phyloP scores from a whole-genome alignment of 2,797 vertebrate species.

The Ara ararauna region DNA sequence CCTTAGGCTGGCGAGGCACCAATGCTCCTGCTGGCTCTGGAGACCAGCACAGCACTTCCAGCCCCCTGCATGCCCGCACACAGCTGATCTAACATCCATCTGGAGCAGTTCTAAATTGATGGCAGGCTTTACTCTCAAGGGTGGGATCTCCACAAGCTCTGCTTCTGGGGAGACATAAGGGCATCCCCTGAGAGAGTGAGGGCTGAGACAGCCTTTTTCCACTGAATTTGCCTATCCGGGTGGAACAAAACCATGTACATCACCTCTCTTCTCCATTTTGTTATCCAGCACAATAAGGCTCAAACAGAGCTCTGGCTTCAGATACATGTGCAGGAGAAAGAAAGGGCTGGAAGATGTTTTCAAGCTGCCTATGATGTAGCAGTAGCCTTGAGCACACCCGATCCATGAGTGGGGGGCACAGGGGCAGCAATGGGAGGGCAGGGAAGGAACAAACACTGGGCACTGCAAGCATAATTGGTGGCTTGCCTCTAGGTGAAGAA shows the following conservation, averaged over 20 bases:
- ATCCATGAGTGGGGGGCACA: background rate
- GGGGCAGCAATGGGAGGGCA: slow-evolving; percentile 18
- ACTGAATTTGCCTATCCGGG: background rate
- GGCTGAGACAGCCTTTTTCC: background rate
- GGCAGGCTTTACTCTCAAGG: background rate
- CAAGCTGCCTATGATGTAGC: background rate
- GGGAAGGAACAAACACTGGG: slow-evolving; percentile 46
- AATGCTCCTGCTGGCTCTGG: background rate
- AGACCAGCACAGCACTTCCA: background rate
- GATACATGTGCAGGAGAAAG: background rate
- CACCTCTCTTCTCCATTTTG: background rate
- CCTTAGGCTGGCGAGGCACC: background rate
- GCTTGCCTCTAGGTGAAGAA: slow-evolving; percentile 73
- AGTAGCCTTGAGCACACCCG: slow-evolving; percentile 31
- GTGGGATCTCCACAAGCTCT: background rate
- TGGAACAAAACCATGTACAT: background rate
- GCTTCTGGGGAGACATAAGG: background rate
- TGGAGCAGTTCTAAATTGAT: background rate
- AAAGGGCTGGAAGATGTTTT: background rate
- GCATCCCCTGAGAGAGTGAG: background rate
- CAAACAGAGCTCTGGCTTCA: background rate
- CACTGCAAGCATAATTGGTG: slow-evolving; percentile 65
- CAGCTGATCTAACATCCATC: background rate
- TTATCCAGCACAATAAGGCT: background rate
- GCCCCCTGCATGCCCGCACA: background rate